Conservation (phyloP, 2,113 vertebrate species). For the Craseonycteris thonglongyai region DNA sequence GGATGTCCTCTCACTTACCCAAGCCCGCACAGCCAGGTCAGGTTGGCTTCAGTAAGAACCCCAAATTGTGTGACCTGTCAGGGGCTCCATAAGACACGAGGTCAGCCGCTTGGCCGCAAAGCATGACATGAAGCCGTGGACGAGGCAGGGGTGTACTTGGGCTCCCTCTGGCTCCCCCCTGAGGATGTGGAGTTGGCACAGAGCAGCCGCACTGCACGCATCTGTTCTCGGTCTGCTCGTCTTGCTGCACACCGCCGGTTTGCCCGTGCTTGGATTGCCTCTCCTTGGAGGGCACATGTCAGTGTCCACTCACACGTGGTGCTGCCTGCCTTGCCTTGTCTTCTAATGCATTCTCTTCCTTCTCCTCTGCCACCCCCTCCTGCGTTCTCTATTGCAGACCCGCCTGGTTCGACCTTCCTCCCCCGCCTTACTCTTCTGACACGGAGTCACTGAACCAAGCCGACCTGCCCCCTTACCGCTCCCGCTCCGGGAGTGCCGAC, state of each 20-base stretch:
- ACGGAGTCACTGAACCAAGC: conserved; percentile 79
- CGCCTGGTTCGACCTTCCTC: conserved; percentile 96
- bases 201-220: neutral
- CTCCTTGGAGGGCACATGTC: neutral
- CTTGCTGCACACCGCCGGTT: neutral
- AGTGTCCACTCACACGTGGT: neutral
- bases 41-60: neutral
- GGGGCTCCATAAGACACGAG: neutral
- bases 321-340: neutral
- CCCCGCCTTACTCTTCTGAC: conserved; percentile 91
- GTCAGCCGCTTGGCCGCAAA: neutral
- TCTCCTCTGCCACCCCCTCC: neutral
- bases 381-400: conserved; percentile 79
- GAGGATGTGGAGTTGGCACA: neutral
- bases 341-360: neutral
- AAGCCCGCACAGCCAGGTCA: neutral
- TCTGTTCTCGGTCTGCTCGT: neutral
- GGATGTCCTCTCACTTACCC: neutral
- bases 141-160: rapidly evolving
- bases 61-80: neutral
- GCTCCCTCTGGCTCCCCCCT: neutral
- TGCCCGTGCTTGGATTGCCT: neutral
- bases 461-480: conserved; percentile 90
- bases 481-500: conserved; percentile 71
- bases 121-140: neutral